Base-by-base conservation (phyloP, 1,140 invertebrate species). In the Eumaeus atala region DNA sequence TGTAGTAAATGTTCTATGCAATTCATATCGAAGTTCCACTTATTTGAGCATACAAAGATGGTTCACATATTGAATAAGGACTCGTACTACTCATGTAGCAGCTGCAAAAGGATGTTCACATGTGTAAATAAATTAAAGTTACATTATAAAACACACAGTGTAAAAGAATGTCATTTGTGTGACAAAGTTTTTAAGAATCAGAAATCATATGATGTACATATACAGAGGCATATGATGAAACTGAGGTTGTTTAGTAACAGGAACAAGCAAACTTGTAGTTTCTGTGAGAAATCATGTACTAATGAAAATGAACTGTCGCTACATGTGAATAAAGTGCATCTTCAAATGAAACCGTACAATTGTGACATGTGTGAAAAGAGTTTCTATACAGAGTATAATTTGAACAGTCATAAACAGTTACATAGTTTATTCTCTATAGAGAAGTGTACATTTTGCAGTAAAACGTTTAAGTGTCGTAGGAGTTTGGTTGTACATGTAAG, bases 341-440 rank as follows among this genome's bases (percentile, higher is more conserved):
- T 87, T 49, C 81, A 81, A 72, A 82, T 87, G 42, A 87, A 84
- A 70, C 81, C 84, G 0, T 84, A 82, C 51, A 65, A 42, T 50
- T 87, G 84, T 58, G 81, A 84, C 40, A 84, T 84, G 79, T 87
- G 81, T 42, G 76, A 84, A 1, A 70, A 58, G 51, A 64, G 77
- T 16, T 86, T 80, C 52, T 84, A 84, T 49, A 77, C 80, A 0
- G 76, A 78, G 50, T 66, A 59, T 6, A 74, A 83, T 65, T 60
- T 86, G 58, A 72, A 49, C 9, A 68, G 68, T 58, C 83, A 86
- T 58, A 83, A 82, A 53, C 72, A 67, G 40, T 55, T 82, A 9
- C 84, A 87, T 35, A 75, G 61, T 64, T 42, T 79, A 10, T 44
- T 21, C 17, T 68, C 67, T 0, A 74, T 70, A 35, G 81, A 87